Conservation (phyloP, 2,113 vertebrate species). For the Todiramphus saurophagus region DNA sequence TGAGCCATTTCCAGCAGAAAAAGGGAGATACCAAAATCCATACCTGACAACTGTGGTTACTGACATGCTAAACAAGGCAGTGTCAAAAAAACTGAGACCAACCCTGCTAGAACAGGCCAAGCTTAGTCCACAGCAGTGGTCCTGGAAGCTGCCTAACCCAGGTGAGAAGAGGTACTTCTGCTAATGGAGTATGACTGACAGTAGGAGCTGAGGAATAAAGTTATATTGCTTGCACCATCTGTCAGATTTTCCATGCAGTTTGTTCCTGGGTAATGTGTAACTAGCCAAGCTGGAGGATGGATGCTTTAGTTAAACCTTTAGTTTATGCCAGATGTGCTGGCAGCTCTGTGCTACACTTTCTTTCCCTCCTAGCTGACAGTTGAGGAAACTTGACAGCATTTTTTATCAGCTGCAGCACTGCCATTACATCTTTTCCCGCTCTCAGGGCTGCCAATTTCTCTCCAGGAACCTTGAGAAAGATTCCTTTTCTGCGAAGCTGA, state of each 20-base stretch:
- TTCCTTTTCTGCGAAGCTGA: neutral
- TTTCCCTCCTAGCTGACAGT: conserved; percentile 20
- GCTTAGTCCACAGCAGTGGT: neutral
- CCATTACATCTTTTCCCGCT: neutral
- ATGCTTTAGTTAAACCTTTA: conserved; percentile 38
- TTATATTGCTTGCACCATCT: conserved; percentile 1
- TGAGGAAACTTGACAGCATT: conserved; percentile 28
- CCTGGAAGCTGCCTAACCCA: neutral
- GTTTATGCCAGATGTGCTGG: conserved; percentile 47
- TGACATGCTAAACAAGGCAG: neutral
- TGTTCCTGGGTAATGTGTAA: neutral
- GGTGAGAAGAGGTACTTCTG: neutral
- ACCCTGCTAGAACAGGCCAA: neutral
- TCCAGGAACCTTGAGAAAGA: neutral
- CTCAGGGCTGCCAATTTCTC: conserved; percentile 16
- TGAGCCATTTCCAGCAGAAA: neutral
- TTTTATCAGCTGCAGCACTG: conserved; percentile 15
- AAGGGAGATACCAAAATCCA: neutral
- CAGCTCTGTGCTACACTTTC: conserved; percentile 25
- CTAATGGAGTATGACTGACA: neutral
- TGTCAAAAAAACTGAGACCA: neutral
- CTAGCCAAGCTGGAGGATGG: neutral
- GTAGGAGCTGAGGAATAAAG: neutral
- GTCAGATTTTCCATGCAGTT: conserved; percentile 23
- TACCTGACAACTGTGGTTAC: neutral